A percentile compares a stretch with the other conserved stretches of the same genome.
These are phyloP conservation scores for Exephanes ischioxanthus DNA, from an alignment of 2,888 invertebrate species.

Conservation along the genomic window DNA sequence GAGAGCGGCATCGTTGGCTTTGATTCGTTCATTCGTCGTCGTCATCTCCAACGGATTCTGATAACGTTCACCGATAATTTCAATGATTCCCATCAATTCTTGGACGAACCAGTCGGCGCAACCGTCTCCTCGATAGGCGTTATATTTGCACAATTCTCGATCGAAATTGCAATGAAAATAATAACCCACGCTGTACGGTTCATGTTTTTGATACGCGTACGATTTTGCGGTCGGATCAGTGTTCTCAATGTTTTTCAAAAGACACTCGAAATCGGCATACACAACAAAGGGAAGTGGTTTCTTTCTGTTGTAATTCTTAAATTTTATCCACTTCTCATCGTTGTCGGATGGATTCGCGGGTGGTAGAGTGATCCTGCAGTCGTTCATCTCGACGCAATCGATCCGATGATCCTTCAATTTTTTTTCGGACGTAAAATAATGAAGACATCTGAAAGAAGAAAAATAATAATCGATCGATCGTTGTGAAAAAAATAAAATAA, in stretches of 20 bases:
- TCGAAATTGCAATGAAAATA: constrained; percentile 46
- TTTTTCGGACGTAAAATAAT: no score
- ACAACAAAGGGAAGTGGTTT: constrained; percentile 9
- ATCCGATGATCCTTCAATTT: no score
- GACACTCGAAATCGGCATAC: constrained; percentile 38
- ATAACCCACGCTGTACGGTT: constrained; percentile 29
- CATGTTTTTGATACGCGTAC: constrained; percentile 46
- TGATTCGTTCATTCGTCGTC: neutral
- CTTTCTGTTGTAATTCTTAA: neutral
- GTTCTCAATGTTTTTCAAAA: constrained; percentile 2
- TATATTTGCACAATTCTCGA: constrained; percentile 3
- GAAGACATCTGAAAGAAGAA: no score
- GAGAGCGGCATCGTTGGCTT: neutral
- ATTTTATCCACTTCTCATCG: neutral
- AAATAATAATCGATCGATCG: no score
- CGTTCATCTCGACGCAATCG: neutral
- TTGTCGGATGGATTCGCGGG: neutral
- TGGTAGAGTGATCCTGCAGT: neutral
- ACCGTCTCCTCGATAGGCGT: constrained; percentile 28
- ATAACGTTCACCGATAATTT: neutral
- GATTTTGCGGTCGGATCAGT: neutral
- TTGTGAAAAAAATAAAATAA: no score
- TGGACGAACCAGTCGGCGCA: constrained; percentile 38
- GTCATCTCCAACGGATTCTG: neutral
- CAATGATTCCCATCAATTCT: neutral